These are phyloP conservation scores for Dynastes maya DNA, from an alignment of 2,888 invertebrate genomes.

Conservation along the genomic window DNA sequence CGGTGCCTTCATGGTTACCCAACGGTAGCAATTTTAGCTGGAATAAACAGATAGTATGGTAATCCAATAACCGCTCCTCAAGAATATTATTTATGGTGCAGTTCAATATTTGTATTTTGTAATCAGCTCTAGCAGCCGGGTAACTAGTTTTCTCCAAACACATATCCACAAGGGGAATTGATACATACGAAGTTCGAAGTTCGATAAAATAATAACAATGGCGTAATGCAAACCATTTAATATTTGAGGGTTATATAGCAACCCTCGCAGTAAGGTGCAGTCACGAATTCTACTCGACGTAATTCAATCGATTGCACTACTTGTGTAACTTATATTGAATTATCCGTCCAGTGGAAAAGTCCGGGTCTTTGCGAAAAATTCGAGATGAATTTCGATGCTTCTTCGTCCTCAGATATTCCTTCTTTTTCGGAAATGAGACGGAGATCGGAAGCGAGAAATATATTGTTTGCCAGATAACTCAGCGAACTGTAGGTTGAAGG, in stretches of 20 bases:
- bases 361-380: constrained; percentile 21
- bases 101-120: too few species aligned
- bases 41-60: too few species aligned
- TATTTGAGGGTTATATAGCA: constrained; percentile 11
- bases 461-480: constrained; percentile 18
- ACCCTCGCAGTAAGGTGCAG: constrained; percentile 28
- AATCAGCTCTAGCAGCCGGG: too few species aligned
- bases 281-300: constrained; percentile 11
- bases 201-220: constrained; percentile 16
- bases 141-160: too few species aligned
- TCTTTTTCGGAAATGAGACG: not conserved
- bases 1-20: too few species aligned
- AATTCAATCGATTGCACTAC: constrained; percentile 42
- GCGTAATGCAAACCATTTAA: constrained; percentile 29
- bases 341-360: constrained; percentile 4
- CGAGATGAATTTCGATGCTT: constrained; percentile 31
- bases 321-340: constrained; percentile 44
- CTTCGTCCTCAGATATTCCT: not conserved
- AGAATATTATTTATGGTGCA: too few species aligned
- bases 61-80: too few species aligned
- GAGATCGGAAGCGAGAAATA: constrained; percentile 3
- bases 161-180: not conserved
- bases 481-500: not conserved
- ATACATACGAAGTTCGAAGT: not conserved
- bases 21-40: too few species aligned